A percentile compares a stretch with the other conserved stretches of the same genome.
Evolutionary conservation across 2,797 vertebrate genomes (phyloP).

Genomic region (Heteromormyrus szaboi): DNA sequence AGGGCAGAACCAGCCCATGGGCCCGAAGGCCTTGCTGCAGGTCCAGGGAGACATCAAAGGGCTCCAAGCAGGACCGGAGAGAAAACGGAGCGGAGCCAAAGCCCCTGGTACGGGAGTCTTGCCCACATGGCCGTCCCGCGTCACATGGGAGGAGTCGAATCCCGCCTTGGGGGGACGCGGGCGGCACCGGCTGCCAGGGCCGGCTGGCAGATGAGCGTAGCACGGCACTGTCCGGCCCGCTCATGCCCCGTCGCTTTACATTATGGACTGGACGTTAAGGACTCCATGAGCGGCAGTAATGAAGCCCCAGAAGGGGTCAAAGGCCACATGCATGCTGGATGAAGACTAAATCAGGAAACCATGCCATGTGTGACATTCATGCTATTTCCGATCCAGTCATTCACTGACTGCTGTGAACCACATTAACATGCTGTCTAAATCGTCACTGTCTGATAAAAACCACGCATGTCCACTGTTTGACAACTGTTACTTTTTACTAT

Average conservation of each 20-base stretch:
- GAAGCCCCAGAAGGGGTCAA: not conserved
- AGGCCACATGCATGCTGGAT: not conserved
- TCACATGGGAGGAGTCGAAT: not conserved
- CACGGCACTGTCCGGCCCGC: too few species aligned
- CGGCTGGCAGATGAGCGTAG: not conserved
- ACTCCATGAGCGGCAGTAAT: not conserved
- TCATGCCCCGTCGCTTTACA: not conserved
- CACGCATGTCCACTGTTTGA: not conserved
- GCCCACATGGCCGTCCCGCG: not conserved
- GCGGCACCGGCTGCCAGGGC: not conserved
- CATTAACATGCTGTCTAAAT: not conserved
- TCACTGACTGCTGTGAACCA: not conserved
- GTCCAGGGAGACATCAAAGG: slow-evolving; percentile 3
- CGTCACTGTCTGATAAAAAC: not conserved
- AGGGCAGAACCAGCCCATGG: not conserved
- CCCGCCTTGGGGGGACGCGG: not conserved
- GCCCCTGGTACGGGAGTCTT: not conserved
- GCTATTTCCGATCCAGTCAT: not conserved
- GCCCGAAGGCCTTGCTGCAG: not conserved
- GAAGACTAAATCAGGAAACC: not conserved
- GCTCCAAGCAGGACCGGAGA: not conserved
- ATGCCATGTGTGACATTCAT: not conserved
- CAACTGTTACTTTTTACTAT: not conserved
- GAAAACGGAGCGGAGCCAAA: not conserved
- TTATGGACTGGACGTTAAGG: not conserved